Base-by-base conservation (phyloP, 2,113 vertebrate genomes). In the Aegotheles bennettii region DNA sequence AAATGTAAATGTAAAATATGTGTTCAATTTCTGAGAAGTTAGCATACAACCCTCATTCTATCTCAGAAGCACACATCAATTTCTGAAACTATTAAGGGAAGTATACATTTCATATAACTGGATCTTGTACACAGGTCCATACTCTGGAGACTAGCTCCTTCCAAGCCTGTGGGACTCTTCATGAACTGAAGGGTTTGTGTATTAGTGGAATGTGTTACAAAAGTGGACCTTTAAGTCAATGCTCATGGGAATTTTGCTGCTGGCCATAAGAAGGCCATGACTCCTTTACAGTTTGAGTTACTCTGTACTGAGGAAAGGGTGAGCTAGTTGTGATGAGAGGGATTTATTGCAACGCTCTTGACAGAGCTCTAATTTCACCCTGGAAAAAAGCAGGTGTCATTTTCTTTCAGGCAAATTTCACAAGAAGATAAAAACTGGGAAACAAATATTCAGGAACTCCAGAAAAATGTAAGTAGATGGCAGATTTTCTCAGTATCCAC, bases 391-490 rank as follows among this genome's bases (percentile, higher is more conserved):
- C 33, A 74, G 53, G 21, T 96, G 70, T 88, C 11, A 6, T 94
- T 97, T 56, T 96, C 40, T 96, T 84, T 92, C 96, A 99, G 99
- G 90, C 98, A 99, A 98, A 99, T 99, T 94, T 99, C 99, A 87
- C 99, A 99, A 93, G 99, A 99, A 97, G 99, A 99, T 96, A 99
- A 99, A 97, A 99, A 99, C 95, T 99, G 99, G 99, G 99, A 99
- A 97, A 98, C 98, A 95, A 99, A 99, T 89, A 99, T 99, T 92
- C 99, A 99, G 78, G 99, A 99, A 77, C 97, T 99, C 29, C 98
- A 99, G 76, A 99, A 99, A 98, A 99, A 99, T 96, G 99, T 99
- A 98, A 93, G 92, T 79, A 76, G 38, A 79, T 53, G 35, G 7
- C 6, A 70, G 16, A 21, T 92, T 84, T 75, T 88, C 76, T 90